Percentiles rank a stretch among this genome's conserved stretches.
Conservation (phyloP, 2,113 vertebrate species). For the Bungarus multicinctus region DNA sequence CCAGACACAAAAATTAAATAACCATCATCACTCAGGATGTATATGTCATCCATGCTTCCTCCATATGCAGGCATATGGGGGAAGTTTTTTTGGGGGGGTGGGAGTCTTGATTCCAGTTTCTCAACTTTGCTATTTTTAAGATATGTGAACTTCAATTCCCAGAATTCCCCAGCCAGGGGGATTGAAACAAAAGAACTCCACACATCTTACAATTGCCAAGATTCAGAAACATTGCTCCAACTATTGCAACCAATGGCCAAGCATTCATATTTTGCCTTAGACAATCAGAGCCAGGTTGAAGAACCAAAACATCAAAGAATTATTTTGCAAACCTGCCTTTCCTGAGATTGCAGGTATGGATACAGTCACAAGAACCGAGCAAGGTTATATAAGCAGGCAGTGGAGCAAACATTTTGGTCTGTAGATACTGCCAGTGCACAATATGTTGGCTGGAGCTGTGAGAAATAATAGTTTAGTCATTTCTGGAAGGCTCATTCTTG, state of each 20-base stretch:
- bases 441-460: neutral
- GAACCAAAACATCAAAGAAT: neutral
- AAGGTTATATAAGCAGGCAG: neutral
- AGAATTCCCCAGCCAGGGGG: neutral
- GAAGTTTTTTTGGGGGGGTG: neutral
- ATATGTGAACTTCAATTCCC: neutral
- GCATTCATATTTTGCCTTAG: neutral
- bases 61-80: neutral
- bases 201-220: too few species aligned
- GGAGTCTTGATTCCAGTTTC: neutral
- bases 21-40: neutral
- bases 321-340: neutral
- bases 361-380: neutral
- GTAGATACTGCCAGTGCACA: neutral
- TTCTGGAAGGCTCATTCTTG: neutral
- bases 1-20: neutral
- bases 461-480: neutral
- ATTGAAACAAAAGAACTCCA: too few species aligned
- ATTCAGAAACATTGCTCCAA: neutral
- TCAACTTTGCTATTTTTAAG: neutral
- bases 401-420: neutral
- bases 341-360: neutral
- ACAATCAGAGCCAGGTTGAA: neutral
- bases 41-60: neutral
- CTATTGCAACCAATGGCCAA: neutral